Conservation (phyloP, 2,113 vertebrate species). For the Emydura subglobosa region DNA sequence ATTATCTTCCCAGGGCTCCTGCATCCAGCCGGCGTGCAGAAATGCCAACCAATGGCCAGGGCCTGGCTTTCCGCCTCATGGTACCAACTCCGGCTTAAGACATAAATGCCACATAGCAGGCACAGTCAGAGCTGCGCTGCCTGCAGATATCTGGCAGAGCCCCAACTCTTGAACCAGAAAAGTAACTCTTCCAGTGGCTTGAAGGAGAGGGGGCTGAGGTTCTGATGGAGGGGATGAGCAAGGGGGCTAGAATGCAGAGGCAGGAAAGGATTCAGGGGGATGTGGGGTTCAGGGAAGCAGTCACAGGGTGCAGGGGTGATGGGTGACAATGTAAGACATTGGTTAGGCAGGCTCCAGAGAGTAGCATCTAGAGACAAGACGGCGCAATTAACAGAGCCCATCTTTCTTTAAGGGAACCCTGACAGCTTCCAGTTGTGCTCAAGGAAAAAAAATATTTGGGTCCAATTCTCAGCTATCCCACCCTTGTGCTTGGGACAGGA, state of each 20-base stretch:
- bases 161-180: neutral
- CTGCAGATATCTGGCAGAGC: neutral
- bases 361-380: neutral
- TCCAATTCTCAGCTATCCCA: neutral
- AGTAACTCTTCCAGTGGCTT: neutral
- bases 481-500: neutral
- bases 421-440: neutral
- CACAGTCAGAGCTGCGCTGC: neutral
- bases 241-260: neutral
- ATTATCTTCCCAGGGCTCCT: neutral
- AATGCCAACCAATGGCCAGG: neutral
- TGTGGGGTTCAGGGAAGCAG: neutral
- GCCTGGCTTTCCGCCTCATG: neutral
- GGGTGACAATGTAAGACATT: neutral
- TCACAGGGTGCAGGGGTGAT: neutral
- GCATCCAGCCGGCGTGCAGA: neutral
- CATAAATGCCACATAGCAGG: neutral
- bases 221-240: neutral
- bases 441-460: neutral
- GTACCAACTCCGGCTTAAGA: neutral
- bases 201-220: neutral
- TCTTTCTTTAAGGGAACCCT: neutral
- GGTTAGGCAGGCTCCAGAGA: neutral
- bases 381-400: neutral
- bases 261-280: neutral